phyloP scores from a whole-genome alignment of 2,113 vertebrate species.

The Vanacampus margaritifer region DNA sequence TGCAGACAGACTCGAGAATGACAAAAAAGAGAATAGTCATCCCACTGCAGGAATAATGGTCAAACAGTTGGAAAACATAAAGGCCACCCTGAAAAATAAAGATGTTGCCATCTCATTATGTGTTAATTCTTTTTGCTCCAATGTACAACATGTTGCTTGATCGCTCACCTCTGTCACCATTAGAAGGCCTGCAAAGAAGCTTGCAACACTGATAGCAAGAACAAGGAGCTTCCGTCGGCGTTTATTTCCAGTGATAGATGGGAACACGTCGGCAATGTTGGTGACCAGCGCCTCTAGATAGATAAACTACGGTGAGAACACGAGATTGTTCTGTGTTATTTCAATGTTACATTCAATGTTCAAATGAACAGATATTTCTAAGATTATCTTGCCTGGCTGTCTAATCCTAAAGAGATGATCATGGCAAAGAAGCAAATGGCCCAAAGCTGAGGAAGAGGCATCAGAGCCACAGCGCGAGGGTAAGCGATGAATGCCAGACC shows the following conservation, averaged over 20 bases:
- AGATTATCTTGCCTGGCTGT: slow-evolving; percentile 66
- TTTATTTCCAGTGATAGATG: slow-evolving; percentile 58
- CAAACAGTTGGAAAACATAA: slow-evolving; percentile 93
- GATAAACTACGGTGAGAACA: slow-evolving; percentile 66
- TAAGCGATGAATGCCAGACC: slow-evolving; percentile 30
- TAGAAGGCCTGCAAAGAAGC: slow-evolving; percentile 68
- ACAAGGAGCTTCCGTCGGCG: slow-evolving; percentile 70
- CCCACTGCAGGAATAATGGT: slow-evolving; percentile 90
- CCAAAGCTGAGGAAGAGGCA: slow-evolving; percentile 78
- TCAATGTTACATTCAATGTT: not conserved
- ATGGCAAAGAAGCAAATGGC: slow-evolving; percentile 76
- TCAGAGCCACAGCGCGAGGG: slow-evolving; percentile 72
- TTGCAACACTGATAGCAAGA: slow-evolving; percentile 60
- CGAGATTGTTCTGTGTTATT: not conserved
- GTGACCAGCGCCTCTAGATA: slow-evolving; percentile 71
- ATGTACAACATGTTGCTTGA: not conserved
- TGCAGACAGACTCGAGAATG: slow-evolving; percentile 81
- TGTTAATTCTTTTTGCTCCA: not conserved
- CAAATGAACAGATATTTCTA: not conserved
- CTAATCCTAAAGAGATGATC: slow-evolving; percentile 74
- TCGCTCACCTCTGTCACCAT: slow-evolving; percentile 74
- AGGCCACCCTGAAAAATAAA: slow-evolving; percentile 82
- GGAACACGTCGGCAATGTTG: slow-evolving; percentile 72
- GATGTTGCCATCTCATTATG: not conserved
- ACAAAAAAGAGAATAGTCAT: slow-evolving; percentile 83